phyloP scores from a whole-genome alignment of 2,888 invertebrate genomes.

The Digitonthophagus gazella region DNA sequence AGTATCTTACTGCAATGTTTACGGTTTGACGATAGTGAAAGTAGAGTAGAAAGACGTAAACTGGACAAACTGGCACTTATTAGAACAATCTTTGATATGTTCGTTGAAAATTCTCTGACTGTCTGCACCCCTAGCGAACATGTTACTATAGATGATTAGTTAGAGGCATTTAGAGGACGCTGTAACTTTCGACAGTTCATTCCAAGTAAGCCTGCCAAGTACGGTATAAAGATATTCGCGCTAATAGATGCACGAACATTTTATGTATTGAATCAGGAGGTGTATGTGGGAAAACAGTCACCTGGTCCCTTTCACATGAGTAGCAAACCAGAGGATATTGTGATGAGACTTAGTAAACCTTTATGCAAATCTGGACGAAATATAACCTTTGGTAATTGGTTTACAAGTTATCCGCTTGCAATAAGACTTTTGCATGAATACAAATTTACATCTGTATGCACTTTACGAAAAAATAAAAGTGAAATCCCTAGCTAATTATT shows the following conservation, averaged over 20 bases:
- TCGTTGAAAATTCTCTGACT: slow-evolving; percentile 1
- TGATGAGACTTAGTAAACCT: slow-evolving; percentile 23
- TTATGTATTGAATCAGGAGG: slow-evolving; percentile 12
- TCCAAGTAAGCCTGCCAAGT: slow-evolving; percentile 16
- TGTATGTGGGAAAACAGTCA: slow-evolving; percentile 19
- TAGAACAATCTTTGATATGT: slow-evolving; percentile 5
- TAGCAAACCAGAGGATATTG: slow-evolving; percentile 9
- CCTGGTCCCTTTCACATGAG: slow-evolving; percentile 11
- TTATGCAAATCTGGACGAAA: slow-evolving; percentile 21
- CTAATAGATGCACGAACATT: slow-evolving; percentile 3
- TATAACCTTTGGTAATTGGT: slow-evolving; percentile 24
- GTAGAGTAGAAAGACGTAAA: slow-evolving; percentile 24
- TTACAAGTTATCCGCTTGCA: slow-evolving; percentile 12
- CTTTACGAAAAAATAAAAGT: slow-evolving; percentile 23
- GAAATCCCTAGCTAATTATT: slow-evolving; percentile 15
- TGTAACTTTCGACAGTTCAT: slow-evolving; percentile 11
- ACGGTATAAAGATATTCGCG: slow-evolving; percentile 22
- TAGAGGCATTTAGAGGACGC: slow-evolving; percentile 14
- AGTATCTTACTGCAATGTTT: slow-evolving; percentile 29
- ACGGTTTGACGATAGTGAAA: slow-evolving; percentile 31
- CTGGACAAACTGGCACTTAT: slow-evolving; percentile 24
- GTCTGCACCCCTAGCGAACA: slow-evolving; percentile 10
- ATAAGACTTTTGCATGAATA: slow-evolving; percentile 9
- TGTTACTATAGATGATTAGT: slow-evolving; percentile 8
- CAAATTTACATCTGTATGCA: slow-evolving; percentile 15